Evolutionary conservation across 2,888 invertebrate species (phyloP).

Genomic region (Drosophila subquinaria): DNA sequence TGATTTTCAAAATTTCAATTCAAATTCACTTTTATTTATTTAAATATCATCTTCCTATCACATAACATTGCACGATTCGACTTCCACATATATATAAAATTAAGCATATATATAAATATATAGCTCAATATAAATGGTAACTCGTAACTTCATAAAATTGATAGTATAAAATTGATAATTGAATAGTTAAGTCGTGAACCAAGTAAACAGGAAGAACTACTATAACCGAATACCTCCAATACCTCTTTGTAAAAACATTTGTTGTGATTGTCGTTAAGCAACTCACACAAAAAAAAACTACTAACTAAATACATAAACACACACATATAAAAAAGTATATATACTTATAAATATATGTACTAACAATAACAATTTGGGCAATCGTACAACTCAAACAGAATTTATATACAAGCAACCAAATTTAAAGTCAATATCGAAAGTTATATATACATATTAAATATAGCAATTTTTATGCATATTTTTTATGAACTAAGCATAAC

Average conservation of each 20-base stretch:
- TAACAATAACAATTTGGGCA: conserved; percentile 68
- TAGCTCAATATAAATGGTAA: conserved; percentile 40
- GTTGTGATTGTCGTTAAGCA: conserved; percentile 75
- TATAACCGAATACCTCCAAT: conserved; percentile 85
- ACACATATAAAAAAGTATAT: conserved; percentile 32
- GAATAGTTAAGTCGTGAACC: conserved; percentile 72
- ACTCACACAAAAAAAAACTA: conserved; percentile 44
- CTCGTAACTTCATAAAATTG: conserved; percentile 16
- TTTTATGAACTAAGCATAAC: conserved; percentile 54
- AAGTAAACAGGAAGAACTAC: conserved; percentile 82
- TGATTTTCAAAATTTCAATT: no score
- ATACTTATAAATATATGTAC: conserved; percentile 33
- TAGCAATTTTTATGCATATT: conserved; percentile 73
- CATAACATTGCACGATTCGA: conserved; percentile 2
- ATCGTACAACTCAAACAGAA: conserved; percentile 80
- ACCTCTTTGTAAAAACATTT: conserved; percentile 81
- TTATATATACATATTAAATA: conserved; percentile 32
- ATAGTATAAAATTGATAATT: conserved; percentile 26
- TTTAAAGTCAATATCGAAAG: conserved; percentile 35
- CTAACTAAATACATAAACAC: conserved; percentile 28
- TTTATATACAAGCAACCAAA: conserved; percentile 69
- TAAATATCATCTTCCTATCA: not conserved
- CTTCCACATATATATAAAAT: conserved; percentile 9
- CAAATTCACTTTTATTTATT: no score
- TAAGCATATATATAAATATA: conserved; percentile 13